These are phyloP conservation scores for Darevskia mixta DNA, from an alignment of 2,797 vertebrate species.

Conservation along the genomic window DNA sequence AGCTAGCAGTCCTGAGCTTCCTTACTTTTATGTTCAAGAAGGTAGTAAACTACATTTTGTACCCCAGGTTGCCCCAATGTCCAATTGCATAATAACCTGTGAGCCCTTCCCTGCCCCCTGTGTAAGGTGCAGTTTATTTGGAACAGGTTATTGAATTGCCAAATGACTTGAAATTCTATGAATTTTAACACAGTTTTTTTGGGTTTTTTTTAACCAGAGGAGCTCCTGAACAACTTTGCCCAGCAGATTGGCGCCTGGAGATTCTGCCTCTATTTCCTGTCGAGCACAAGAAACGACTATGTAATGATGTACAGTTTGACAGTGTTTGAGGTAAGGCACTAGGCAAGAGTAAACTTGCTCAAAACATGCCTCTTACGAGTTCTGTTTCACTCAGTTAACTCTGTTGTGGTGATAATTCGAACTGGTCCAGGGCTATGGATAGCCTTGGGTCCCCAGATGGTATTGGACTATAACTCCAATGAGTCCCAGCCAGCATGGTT, in stretches of 20 bases:
- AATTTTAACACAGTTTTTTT: slow-evolving; percentile 23
- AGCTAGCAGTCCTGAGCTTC: background rate
- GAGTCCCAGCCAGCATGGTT: no score
- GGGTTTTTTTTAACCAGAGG: slow-evolving; percentile 86
- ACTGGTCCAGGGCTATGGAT: background rate
- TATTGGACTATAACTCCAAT: no score
- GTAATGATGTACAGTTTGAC: slow-evolving; percentile 99
- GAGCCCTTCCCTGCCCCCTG: no score
- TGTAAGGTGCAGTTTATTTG: background rate
- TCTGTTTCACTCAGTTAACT: background rate
- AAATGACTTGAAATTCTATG: slow-evolving; percentile 33
- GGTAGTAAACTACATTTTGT: background rate
- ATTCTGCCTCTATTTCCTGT: slow-evolving; percentile 97
- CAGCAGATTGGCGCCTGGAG: slow-evolving; percentile 97
- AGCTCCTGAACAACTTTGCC: slow-evolving; percentile 98
- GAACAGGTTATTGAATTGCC: background rate
- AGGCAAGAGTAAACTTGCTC: background rate
- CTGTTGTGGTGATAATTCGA: background rate
- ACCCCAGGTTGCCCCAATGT: background rate
- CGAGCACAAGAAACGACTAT: slow-evolving; percentile 96
- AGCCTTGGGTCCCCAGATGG: no score
- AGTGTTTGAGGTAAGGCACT: slow-evolving; percentile 94
- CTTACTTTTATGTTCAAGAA: background rate
- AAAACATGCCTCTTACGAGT: background rate
- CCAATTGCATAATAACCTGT: background rate